phyloP scores from a whole-genome alignment of 2,113 vertebrate genomes.

The Vulpes ferrilata region DNA sequence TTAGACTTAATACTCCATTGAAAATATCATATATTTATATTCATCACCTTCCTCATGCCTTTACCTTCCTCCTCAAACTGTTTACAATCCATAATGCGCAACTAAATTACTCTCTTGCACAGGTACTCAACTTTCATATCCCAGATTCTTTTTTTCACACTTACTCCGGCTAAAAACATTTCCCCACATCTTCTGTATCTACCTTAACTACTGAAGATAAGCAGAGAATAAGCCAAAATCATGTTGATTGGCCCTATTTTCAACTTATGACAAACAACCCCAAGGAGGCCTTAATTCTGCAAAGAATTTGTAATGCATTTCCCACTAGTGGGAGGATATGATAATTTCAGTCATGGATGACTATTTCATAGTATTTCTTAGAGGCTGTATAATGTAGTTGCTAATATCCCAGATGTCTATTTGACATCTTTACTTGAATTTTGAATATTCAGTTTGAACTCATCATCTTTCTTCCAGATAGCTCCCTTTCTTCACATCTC shows the following conservation, averaged over 20 bases:
- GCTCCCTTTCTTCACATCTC: background rate
- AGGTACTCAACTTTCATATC: background rate
- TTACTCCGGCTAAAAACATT: background rate
- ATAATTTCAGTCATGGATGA: background rate
- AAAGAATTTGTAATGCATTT: background rate
- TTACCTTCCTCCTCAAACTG: background rate
- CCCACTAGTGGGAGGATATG: background rate
- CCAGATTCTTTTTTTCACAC: background rate
- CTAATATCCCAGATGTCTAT: background rate
- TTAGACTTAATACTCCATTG: background rate
- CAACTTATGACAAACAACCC: background rate
- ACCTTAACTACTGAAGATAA: background rate
- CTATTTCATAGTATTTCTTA: slow-evolving; percentile 36
- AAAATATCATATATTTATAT: background rate
- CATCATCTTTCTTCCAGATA: background rate
- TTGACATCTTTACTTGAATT: slow-evolving; percentile 19
- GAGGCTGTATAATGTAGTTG: background rate
- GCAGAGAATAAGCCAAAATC: background rate
- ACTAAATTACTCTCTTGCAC: background rate
- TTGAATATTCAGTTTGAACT: slow-evolving; percentile 44
- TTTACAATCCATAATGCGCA: background rate
- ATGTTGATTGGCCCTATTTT: background rate
- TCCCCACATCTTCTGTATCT: background rate
- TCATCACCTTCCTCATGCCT: background rate
- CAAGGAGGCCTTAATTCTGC: background rate